Percentiles rank a stretch among this genome's conserved stretches.
phyloP scores from a whole-genome alignment of 2,113 vertebrate genomes.

The Strix uralensis region DNA sequence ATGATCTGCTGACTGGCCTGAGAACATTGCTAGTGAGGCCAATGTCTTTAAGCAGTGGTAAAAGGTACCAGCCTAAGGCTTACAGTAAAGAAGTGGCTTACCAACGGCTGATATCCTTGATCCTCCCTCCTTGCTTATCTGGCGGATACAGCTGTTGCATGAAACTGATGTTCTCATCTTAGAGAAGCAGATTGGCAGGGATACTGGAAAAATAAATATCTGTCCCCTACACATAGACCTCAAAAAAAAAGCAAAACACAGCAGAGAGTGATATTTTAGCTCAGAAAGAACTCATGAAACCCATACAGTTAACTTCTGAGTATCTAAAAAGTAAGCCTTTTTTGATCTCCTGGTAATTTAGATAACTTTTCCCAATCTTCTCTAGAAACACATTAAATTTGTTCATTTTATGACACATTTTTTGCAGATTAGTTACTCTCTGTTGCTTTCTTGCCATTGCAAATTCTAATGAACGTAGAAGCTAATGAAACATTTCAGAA shows the following conservation, averaged over 20 bases:
- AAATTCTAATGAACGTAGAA: constrained; percentile 49
- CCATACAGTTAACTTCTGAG: not conserved
- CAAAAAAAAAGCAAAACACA: not conserved
- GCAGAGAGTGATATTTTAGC: not conserved
- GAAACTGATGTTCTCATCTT: not conserved
- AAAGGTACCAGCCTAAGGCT: not conserved
- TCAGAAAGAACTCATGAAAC: not conserved
- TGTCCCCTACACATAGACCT: not conserved
- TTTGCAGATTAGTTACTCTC: constrained; percentile 41
- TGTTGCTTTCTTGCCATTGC: constrained; percentile 5
- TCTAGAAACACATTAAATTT: constrained; percentile 25
- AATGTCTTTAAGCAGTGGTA: not conserved
- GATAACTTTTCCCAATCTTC: not conserved
- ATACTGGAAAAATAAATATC: not conserved
- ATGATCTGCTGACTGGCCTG: constrained; percentile 18
- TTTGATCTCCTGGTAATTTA: constrained; percentile 30
- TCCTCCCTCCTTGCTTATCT: constrained; percentile 28
- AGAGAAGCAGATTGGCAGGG: constrained; percentile 27
- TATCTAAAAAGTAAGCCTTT: constrained; percentile 27
- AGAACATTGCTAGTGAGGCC: not conserved
- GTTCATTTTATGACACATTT: constrained; percentile 41
- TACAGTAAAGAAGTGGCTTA: constrained; percentile 19
- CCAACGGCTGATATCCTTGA: not conserved
- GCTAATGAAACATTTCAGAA: constrained; percentile 51
- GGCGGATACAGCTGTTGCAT: constrained; percentile 9